These are phyloP conservation scores for Spea hammondii DNA, from an alignment of 2,797 vertebrate genomes.

Conservation along the genomic window DNA sequence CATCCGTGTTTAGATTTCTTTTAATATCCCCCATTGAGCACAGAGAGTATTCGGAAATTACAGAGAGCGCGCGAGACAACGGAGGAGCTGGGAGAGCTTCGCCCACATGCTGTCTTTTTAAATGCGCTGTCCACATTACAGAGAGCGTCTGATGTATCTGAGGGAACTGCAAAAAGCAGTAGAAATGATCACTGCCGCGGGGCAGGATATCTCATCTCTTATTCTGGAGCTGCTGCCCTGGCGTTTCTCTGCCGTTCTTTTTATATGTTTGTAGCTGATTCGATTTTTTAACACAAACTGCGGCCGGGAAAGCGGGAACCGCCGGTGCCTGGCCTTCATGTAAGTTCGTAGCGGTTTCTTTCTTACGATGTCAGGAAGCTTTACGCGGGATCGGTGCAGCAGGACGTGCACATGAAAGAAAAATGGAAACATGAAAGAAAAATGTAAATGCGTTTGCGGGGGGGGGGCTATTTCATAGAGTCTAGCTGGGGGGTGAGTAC, in stretches of 20 bases:
- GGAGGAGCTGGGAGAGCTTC: conserved; percentile 18
- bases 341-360: background rate
- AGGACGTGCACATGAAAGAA: too few species aligned
- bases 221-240: conserved; percentile 4
- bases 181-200: conserved; percentile 42
- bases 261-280: conserved; percentile 24
- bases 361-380: background rate
- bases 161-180: conserved; percentile 8
- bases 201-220: conserved; percentile 20
- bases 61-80: conserved; percentile 37
- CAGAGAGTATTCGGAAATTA: conserved; percentile 29
- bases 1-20: conserved; percentile 20
- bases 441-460: too few species aligned
- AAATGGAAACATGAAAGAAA: too few species aligned
- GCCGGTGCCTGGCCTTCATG: background rate
- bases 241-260: conserved; percentile 12
- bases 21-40: conserved; percentile 27
- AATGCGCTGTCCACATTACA: conserved; percentile 43
- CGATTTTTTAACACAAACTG: conserved; percentile 14
- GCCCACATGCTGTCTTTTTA: conserved; percentile 45
- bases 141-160: conserved; percentile 33
- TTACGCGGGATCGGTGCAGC: background rate
- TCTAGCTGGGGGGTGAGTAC: too few species aligned
- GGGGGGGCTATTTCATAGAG: too few species aligned
- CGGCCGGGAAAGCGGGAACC: background rate